Evolutionary conservation across 2,888 invertebrate species (phyloP).

Genomic region (Protophormia terraenovae): DNA sequence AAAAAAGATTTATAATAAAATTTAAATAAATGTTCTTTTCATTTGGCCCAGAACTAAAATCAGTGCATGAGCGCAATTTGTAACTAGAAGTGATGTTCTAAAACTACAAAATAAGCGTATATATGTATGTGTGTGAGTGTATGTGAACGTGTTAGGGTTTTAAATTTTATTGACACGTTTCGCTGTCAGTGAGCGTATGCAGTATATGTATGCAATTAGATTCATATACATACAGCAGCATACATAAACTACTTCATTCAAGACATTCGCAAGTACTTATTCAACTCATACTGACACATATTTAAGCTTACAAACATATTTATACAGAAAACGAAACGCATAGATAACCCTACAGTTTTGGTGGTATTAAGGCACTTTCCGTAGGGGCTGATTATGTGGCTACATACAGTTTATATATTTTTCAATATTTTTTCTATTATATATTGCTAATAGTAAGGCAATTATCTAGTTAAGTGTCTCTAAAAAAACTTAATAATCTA

Average conservation of each 20-base stretch:
- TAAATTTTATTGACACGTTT: slow-evolving; percentile 52
- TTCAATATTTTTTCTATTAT: too few relatives aligned
- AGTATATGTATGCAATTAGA: slow-evolving; percentile 37
- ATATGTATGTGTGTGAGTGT: neutral
- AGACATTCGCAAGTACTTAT: slow-evolving; percentile 60
- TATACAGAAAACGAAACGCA: too few relatives aligned
- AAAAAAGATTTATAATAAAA: slow-evolving; percentile 29
- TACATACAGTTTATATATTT: too few relatives aligned
- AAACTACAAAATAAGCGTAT: neutral
- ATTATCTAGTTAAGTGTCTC: neutral
- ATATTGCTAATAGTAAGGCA: too few relatives aligned
- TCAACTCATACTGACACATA: slow-evolving; percentile 26
- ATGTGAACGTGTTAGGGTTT: neutral
- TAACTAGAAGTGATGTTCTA: slow-evolving; percentile 1
- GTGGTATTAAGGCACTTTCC: too few relatives aligned
- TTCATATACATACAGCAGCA: slow-evolving; percentile 2
- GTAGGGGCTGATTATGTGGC: too few relatives aligned
- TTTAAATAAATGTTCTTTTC: slow-evolving; percentile 27
- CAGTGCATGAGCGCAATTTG: neutral
- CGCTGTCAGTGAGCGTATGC: neutral
- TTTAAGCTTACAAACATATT: neutral
- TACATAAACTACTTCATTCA: slow-evolving; percentile 40
- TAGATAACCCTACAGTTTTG: too few relatives aligned
- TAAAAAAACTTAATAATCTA: too few relatives aligned
- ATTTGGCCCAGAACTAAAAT: slow-evolving; percentile 2